Evolutionary conservation across 2,113 vertebrate genomes (phyloP).

Genomic region (Seriola aureovittata): DNA sequence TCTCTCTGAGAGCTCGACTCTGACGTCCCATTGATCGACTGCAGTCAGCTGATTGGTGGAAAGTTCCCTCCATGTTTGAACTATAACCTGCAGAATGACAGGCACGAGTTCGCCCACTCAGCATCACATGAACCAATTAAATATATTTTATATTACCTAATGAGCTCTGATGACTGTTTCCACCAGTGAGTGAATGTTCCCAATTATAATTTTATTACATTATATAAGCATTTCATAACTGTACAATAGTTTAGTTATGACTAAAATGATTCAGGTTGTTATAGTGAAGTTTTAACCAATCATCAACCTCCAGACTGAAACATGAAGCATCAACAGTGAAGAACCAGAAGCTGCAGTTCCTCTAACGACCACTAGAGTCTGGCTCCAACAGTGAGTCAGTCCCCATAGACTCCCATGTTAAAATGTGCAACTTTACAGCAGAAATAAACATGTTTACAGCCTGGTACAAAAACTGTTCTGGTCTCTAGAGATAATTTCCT

Average conservation of each 20-base stretch:
- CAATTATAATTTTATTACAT: neutral
- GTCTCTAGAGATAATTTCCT: too few relatives aligned
- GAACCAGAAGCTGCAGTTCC: too few relatives aligned
- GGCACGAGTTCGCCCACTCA: neutral
- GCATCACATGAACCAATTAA: neutral
- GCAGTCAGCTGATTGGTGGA: constrained; percentile 36
- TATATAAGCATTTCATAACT: constrained; percentile 2
- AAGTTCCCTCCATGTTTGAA: constrained; percentile 24
- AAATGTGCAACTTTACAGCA: too few relatives aligned
- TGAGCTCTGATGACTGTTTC: neutral
- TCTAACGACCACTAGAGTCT: too few relatives aligned
- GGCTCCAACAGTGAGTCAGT: too few relatives aligned
- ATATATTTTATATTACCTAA: neutral
- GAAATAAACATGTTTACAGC: too few relatives aligned
- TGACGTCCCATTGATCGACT: constrained; percentile 22
- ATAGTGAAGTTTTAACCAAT: too few relatives aligned
- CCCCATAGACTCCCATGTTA: too few relatives aligned
- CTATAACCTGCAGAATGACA: neutral
- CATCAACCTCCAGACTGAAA: too few relatives aligned
- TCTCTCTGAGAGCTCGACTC: neutral
- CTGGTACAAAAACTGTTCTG: too few relatives aligned
- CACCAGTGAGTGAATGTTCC: neutral
- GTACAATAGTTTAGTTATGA: constrained; percentile 6
- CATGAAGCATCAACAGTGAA: too few relatives aligned
- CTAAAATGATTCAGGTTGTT: neutral